Base-by-base conservation (phyloP, 2,113 vertebrate genomes). In the Pyrgilauda ruficollis region DNA sequence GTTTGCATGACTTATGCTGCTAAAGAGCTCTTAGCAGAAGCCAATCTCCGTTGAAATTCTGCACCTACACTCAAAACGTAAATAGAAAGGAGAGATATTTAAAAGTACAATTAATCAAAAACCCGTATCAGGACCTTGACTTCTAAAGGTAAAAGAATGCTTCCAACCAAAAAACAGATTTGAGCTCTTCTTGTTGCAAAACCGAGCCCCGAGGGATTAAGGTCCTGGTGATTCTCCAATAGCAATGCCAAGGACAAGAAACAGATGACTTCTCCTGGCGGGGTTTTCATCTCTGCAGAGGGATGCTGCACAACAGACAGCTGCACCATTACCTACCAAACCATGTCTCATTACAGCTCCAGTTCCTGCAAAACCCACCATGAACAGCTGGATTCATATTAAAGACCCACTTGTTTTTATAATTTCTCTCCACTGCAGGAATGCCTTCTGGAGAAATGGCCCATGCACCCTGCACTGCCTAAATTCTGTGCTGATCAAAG, bases 61-160 rank as follows among this genome's bases (percentile, higher is more conserved):
- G 63, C 67, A 77, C 43, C 70, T 50, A 80, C 31, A 61, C 13
- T 31, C 46, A 24, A 81, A 87, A 87, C 1, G 1, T 90, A 82
- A 91, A 91, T 50, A 96, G 33, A 87, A 79, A 46, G 53, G 39
- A 69, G n/a, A 39, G 91, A 90, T 11, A 85, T 91, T 91, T 93
- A 7, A 77, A 90, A 91, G 70, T 73, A 67, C 74, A 94, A 94
- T 91, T 95, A 87, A 58, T 69, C 79, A 79, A 55, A 87, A 73
- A 10, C 17, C 39, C 6, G 0, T 79, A 74, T 77, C 59, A 83
- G 35, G 50, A 91, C 63, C 50, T 80, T 70, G 78, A 94, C 72
- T 93, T 73, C 16, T 39, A 56, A 47, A 91, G 53, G 27, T 70
- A 56, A 30, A 87, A 79, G 30, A 90, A 87, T 39, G 26, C 43